Evolutionary conservation across 2,113 vertebrate species (phyloP).

Genomic region (Scalopus aquaticus): DNA sequence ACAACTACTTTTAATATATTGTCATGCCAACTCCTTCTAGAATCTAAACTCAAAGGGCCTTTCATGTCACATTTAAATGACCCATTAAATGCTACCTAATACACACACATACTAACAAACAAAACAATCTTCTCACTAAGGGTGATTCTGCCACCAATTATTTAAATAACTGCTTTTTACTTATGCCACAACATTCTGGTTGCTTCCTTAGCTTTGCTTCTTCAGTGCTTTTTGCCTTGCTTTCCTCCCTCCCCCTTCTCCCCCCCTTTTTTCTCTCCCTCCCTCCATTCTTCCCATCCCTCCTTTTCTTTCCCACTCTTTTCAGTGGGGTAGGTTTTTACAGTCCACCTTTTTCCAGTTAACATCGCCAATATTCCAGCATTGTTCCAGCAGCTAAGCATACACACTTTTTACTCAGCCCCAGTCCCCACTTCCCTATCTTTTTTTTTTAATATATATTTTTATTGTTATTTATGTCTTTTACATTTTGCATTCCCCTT

Average conservation of each 20-base stretch:
- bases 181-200: neutral
- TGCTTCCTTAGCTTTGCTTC: neutral
- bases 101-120: neutral
- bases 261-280: rapidly evolving
- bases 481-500: too few species aligned
- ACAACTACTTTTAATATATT: neutral
- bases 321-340: neutral
- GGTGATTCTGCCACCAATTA: neutral
- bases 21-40: neutral
- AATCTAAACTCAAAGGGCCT: neutral
- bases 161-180: neutral
- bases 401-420: neutral
- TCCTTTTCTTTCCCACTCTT: neutral
- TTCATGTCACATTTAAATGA: neutral
- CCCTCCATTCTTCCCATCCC: too few species aligned
- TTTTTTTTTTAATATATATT: too few species aligned
- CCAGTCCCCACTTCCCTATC: neutral
- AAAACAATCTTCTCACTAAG: neutral
- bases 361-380: neutral
- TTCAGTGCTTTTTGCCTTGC: rapidly evolving
- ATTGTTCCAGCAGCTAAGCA: neutral
- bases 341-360: neutral
- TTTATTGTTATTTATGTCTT: too few species aligned
- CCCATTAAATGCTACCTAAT: neutral
- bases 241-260: rapidly evolving